Conservation (phyloP, 1,140 invertebrate genomes). For the Mamestra configurata region DNA sequence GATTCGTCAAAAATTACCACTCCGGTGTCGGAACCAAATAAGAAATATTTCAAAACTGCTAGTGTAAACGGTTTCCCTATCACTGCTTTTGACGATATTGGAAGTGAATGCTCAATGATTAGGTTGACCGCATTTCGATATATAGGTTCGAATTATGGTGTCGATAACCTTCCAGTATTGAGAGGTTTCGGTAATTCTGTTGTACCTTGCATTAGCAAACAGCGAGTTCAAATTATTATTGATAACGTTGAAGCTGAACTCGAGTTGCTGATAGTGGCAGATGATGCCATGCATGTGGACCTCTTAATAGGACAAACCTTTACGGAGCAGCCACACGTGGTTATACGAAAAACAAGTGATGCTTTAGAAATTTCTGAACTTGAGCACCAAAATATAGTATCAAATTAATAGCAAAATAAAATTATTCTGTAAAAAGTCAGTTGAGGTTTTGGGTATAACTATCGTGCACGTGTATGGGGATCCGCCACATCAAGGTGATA, state of each 20-base stretch:
- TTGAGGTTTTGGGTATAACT: background rate
- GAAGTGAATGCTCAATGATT: background rate
- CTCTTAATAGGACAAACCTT: background rate
- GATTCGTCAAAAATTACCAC: background rate
- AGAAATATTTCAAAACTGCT: background rate
- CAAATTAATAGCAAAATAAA: background rate
- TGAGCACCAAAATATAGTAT: background rate
- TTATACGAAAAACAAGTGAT: background rate
- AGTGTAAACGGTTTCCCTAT: background rate
- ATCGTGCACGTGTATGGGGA: background rate
- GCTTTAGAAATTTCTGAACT: background rate
- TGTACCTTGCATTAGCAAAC: background rate
- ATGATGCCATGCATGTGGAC: background rate
- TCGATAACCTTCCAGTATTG: background rate
- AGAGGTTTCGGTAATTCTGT: background rate
- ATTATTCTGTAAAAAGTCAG: background rate
- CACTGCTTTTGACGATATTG: background rate
- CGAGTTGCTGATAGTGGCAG: background rate
- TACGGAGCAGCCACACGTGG: background rate
- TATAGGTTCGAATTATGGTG: background rate
- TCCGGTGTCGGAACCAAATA: background rate
- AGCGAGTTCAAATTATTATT: background rate
- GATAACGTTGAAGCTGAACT: background rate
- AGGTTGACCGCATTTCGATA: background rate
- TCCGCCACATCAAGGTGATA: background rate